phyloP scores from a whole-genome alignment of 2,797 vertebrate genomes.

The Oreonectes daqikongensis region DNA sequence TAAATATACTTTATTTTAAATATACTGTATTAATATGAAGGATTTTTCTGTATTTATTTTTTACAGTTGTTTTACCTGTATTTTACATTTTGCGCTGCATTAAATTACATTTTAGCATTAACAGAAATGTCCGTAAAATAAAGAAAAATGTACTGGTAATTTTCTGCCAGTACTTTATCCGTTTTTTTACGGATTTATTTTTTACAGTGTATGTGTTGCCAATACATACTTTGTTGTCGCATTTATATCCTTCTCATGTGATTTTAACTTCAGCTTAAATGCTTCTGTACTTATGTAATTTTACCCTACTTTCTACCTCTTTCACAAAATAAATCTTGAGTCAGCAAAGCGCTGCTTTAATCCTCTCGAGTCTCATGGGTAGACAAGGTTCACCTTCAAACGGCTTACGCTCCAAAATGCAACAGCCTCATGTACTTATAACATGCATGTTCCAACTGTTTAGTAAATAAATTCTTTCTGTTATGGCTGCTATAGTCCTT shows the following conservation, averaged over 20 bases:
- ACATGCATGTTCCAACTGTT: neutral
- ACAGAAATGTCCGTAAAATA: too few species aligned
- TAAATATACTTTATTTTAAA: too few species aligned
- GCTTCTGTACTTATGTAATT: neutral
- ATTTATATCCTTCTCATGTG: conserved; percentile 4
- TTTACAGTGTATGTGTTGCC: neutral
- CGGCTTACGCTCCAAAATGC: conserved; percentile 11
- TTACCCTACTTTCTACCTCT: neutral
- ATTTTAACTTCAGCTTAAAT: neutral
- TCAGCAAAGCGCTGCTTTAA: conserved; percentile 19
- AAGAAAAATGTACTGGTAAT: too few species aligned
- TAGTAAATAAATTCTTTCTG: neutral
- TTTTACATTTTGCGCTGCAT: too few species aligned
- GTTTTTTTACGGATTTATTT: too few species aligned
- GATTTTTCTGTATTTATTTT: too few species aligned
- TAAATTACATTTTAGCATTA: too few species aligned
- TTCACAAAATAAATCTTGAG: conserved; percentile 18
- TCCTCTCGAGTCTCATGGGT: conserved; percentile 27
- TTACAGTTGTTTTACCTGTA: too few species aligned
- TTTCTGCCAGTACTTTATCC: too few species aligned
- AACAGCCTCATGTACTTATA: neutral
- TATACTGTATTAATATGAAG: too few species aligned
- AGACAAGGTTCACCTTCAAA: conserved; percentile 24
- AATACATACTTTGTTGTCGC: neutral
- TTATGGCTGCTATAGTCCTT: conserved; percentile 1